Evolutionary conservation across 2,113 vertebrate genomes (phyloP).

Genomic region (Limanda limanda): DNA sequence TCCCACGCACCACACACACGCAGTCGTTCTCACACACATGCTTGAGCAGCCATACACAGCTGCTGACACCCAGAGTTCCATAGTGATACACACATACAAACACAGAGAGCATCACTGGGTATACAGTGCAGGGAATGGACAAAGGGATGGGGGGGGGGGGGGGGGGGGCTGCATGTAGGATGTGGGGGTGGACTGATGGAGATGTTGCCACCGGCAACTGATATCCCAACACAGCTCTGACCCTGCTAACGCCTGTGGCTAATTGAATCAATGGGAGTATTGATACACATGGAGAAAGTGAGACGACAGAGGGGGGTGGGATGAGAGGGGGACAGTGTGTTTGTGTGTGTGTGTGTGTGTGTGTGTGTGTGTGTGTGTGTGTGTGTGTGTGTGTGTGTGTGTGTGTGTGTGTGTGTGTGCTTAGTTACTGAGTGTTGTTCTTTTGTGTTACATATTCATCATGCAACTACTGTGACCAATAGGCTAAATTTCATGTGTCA

Average conservation of each 20-base stretch:
- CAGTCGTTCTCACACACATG: conserved; percentile 22
- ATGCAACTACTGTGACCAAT: neutral
- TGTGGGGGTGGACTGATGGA: conserved; percentile 59
- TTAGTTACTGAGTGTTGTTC: conserved; percentile 12
- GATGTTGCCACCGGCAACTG: conserved; percentile 72
- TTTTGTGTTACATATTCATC: neutral
- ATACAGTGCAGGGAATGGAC: conserved; percentile 53
- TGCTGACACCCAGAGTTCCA: conserved; percentile 35
- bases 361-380: conserved; percentile 38
- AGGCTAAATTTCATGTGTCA: neutral
- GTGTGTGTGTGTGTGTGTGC: conserved; percentile 30
- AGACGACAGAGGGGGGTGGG: conserved; percentile 53
- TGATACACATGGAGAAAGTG: conserved; percentile 71
- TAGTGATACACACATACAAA: conserved; percentile 43
- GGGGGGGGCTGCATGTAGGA: conserved; percentile 47
- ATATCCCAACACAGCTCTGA: conserved; percentile 76
- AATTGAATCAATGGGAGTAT: conserved; percentile 77
- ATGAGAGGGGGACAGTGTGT: conserved; percentile 17
- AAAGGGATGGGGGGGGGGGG: conserved; percentile 55
- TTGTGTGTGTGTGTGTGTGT: too few species aligned
- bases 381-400: conserved; percentile 25
- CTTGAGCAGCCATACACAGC: conserved; percentile 15
- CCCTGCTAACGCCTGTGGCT: conserved; percentile 58
- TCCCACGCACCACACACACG: conserved; percentile 61
- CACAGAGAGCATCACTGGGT: conserved; percentile 40